phyloP scores from a whole-genome alignment of 2,888 invertebrate genomes.

The Hedychridium roseum region DNA sequence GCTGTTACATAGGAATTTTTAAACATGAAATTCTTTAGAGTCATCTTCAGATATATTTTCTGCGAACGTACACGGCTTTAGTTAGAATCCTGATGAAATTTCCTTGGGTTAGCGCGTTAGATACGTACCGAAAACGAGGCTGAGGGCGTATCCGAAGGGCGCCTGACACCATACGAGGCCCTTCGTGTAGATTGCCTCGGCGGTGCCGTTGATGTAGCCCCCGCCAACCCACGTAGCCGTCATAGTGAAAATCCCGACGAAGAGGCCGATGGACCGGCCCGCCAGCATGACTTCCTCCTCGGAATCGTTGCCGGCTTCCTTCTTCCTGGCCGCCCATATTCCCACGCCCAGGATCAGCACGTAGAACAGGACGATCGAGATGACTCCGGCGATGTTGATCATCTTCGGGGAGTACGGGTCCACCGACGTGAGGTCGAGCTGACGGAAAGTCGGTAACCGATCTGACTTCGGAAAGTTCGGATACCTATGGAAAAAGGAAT shows the following conservation, averaged over 20 bases:
- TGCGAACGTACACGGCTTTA: too few relatives aligned
- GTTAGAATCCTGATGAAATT: too few relatives aligned
- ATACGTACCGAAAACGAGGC: slow-evolving; percentile 89
- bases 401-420: slow-evolving; percentile 68
- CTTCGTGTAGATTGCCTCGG: slow-evolving; percentile 93
- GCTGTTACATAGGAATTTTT: too few relatives aligned
- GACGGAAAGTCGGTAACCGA: slow-evolving; percentile 54
- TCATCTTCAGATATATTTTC: too few relatives aligned
- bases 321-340: slow-evolving; percentile 97
- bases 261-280: slow-evolving; percentile 94
- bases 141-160: slow-evolving; percentile 97
- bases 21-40: too few relatives aligned
- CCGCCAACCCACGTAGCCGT: slow-evolving; percentile 99
- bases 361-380: slow-evolving; percentile 96
- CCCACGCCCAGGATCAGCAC: slow-evolving; percentile 93
- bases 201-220: slow-evolving; percentile 99
- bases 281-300: slow-evolving; percentile 99
- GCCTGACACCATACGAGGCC: slow-evolving; percentile 98
- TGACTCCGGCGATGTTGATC: slow-evolving; percentile 91
- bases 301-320: slow-evolving; percentile 85
- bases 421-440: slow-evolving; percentile 57
- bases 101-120: too few relatives aligned
- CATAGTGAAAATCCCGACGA: slow-evolving; percentile 99
- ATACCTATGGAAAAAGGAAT: slow-evolving; percentile 45
- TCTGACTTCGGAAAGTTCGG: slow-evolving; percentile 55